Conservation (phyloP, 1,140 invertebrate genomes). For the Cydia fagiglandana region DNA sequence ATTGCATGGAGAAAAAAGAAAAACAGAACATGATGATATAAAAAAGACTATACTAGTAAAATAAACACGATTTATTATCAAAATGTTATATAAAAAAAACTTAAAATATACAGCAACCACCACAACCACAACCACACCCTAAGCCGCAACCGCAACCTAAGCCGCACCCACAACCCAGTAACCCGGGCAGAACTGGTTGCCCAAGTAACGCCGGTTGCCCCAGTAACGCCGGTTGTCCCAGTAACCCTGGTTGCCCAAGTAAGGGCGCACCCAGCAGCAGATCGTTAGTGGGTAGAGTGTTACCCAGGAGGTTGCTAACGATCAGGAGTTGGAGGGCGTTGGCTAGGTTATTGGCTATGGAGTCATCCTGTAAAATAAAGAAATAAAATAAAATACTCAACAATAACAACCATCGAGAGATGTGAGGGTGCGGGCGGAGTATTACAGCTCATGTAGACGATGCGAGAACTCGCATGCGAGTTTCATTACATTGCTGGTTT, state of each 20-base stretch:
- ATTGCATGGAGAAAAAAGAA: too few species aligned
- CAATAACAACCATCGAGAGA: too few species aligned
- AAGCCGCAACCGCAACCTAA: not conserved
- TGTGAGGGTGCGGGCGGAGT: too few species aligned
- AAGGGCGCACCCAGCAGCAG: not conserved
- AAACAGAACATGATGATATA: not conserved
- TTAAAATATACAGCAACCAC: not conserved
- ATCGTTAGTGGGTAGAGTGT: conserved; percentile 47
- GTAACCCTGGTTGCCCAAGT: not conserved
- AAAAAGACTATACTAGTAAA: not conserved
- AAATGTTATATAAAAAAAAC: not conserved
- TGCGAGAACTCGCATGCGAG: too few species aligned
- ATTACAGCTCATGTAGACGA: too few species aligned
- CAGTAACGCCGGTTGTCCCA: not conserved
- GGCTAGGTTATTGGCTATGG: conserved; percentile 63
- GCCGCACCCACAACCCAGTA: not conserved
- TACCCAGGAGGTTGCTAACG: conserved; percentile 61
- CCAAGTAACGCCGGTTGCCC: not conserved
- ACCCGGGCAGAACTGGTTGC: not conserved
- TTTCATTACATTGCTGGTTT: too few species aligned
- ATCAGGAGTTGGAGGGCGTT: conserved; percentile 66
- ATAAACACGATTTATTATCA: not conserved
- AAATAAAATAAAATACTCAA: not conserved
- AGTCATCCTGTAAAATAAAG: conserved; percentile 46
- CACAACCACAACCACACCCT: not conserved